Base-by-base conservation (phyloP, 2,797 vertebrate species). In the Melanotaenia pygmaea region DNA sequence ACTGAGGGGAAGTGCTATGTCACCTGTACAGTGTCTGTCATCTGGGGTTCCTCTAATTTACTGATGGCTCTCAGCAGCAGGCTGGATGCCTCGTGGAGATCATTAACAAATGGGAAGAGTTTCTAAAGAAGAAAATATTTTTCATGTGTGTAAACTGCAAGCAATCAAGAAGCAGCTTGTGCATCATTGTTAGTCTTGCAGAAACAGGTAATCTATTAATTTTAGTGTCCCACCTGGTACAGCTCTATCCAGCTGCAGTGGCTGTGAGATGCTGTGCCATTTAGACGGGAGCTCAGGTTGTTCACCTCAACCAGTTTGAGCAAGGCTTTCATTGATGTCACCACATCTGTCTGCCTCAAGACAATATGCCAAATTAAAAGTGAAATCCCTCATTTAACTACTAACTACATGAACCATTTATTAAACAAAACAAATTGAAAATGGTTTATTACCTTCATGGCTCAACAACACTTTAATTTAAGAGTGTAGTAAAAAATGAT, bases 181-280 rank as follows among this genome's bases (percentile, higher is more conserved):
- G 22, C 20, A 50, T 10, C 1, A 50, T 20, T 32, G 59, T 9
- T 9, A 24, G 18, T 40, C 26, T 62, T 53, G 24, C 20, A 60
- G 67, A 45, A 45, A 13, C 14, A 59, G 45, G 5, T 30, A 8
- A 35, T 32, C 35, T 20, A 2, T 1, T 26, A 5, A 73, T 58
- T 50, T 2, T 34, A 26, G 13, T 0, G 30, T 87, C 85, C 81
- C 83, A 99, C 97, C 95, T 97, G 95, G 91, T 97, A 96, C 82
- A 97, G 96, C 9, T 95, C 94, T 69, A 95, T 91, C 97, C 98
- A 99, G 87, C 96, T 95, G 75, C 90, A 47, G 84, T 95, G 95
- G 88, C 93, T 90, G 88, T 95, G 96, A 56, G 92, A 89, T 58
- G 96, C 94, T 4, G 94, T 56, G 38, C 98, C 98, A 0, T 94